Conservation (phyloP, 2,797 vertebrate species). For the Coregonus sp. region DNA sequence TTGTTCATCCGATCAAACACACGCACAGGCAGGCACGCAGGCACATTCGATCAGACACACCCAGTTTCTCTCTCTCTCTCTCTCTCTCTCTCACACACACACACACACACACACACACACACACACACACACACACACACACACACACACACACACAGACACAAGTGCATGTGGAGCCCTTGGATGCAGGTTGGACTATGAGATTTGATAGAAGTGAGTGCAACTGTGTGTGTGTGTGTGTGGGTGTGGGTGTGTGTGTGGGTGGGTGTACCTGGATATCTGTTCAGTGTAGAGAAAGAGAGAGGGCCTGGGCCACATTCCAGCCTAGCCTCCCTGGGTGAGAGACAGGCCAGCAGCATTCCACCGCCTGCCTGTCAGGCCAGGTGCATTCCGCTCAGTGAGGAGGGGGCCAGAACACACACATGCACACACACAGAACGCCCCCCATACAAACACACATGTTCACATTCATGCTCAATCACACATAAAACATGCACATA, state of each 20-base stretch:
- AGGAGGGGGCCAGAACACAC: conserved; percentile 42
- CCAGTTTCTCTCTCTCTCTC: background rate
- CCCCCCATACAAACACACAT: background rate
- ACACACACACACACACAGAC: background rate
- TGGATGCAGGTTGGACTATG: conserved; percentile 38
- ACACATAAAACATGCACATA: no score
- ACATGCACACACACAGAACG: conserved; percentile 24
- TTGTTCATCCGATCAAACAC: conserved; percentile 53
- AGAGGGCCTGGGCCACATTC: conserved; percentile 77
- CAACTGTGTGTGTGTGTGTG: conserved; percentile 28
- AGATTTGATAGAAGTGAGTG: conserved; percentile 30
- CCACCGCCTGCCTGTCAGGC: conserved; percentile 68
- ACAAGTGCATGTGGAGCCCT: conserved; percentile 52
- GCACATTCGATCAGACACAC: background rate
- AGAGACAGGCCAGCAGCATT: conserved; percentile 72
- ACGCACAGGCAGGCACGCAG: conserved; percentile 3
- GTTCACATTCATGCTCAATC: no score
- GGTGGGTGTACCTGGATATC: conserved; percentile 53
- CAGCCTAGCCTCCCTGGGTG: conserved; percentile 74
- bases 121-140: conserved; percentile 33
- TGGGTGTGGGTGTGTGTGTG: conserved; percentile 40
- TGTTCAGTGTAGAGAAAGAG: conserved; percentile 70
- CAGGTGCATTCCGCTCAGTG: conserved; percentile 73
- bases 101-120: no score
- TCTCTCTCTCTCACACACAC: conserved; percentile 16